Evolutionary conservation across 2,113 vertebrate genomes (phyloP), one percentile per base, ranked within the genome.

Genomic region (Phalacrocorax brasilianus): DNA sequence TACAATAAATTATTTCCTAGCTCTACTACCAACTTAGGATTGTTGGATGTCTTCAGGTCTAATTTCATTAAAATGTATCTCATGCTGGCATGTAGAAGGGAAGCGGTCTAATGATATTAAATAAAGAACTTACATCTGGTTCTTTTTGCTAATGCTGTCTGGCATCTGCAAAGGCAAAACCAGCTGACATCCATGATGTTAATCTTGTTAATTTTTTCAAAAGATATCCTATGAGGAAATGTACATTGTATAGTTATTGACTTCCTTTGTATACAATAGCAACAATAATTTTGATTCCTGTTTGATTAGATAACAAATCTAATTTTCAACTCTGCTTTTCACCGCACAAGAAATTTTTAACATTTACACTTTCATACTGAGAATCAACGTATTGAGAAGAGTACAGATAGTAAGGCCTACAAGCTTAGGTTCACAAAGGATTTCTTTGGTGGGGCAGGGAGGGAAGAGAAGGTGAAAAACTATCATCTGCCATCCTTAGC

Each of bases 1-100:
- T 55, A 81, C 55, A 96, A 95, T 96, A 89, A 94, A 91, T 94
- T 96, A 87, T 95, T 95, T 89, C 58, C 49, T 79, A 89, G 58
- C 52, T 91, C 15, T 78, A 4, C 49, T 83, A 72, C 71, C 92
- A 93, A 68, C n/a, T 94, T 75, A 40, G n/a, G 18, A 80, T 40
- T 87, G 76, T 58, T 91, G 86, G 49, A 90, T 77, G 23, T 52
- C 44, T 70, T 82, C 86, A 76, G 15, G 61, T 96, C 77, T 96
- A 96, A 97, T 97, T 96, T 96, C 62, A 94, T 97, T 96, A 97
- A 93, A 91, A 72, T 0, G 0, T 92, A 65, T 81, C 61, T 73
- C 23, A 9, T 91, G 42, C 70, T 95, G 71, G 56, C 66, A 50
- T 33, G 44, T 85, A 85, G 88, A 79, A 85, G 40, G 45, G 56